A percentile compares a stretch with the other conserved stretches of the same genome.
phyloP scores from a whole-genome alignment of 1,140 invertebrate genomes.

The Euura lappo region DNA sequence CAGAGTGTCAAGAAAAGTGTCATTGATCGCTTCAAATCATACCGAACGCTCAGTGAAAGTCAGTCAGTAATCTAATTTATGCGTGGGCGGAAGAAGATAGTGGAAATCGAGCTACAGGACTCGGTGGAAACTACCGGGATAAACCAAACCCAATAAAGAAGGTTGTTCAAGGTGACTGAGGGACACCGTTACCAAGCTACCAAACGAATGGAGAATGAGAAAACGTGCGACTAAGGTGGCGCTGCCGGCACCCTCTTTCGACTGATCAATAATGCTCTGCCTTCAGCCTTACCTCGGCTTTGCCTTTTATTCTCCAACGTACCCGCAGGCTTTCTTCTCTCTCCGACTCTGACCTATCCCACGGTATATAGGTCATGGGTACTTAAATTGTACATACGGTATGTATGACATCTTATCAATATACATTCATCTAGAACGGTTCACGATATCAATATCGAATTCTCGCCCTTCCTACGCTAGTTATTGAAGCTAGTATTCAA shows the following conservation, averaged over 20 bases:
- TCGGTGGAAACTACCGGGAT: too few relatives aligned
- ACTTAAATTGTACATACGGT: background rate
- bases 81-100: too few relatives aligned
- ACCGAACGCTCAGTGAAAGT: too few relatives aligned
- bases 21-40: too few relatives aligned
- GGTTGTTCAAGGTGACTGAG: conserved; percentile 4
- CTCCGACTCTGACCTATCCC: conserved; percentile 2
- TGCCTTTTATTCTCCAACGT: background rate
- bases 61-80: too few relatives aligned
- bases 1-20: too few relatives aligned
- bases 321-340: background rate
- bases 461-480: too few relatives aligned
- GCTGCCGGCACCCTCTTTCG: background rate
- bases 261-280: conserved; percentile 4
- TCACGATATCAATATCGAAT: too few relatives aligned
- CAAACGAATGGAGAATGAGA: background rate
- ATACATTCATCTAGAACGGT: too few relatives aligned
- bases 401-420: too few relatives aligned
- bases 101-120: too few relatives aligned
- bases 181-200: conserved; percentile 2
- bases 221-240: background rate
- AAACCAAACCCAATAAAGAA: background rate
- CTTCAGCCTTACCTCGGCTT: background rate
- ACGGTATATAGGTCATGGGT: background rate
- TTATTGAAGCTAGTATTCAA: too few relatives aligned